A percentile compares a stretch with the other conserved stretches of the same genome.
Evolutionary conservation across 2,797 vertebrate genomes (phyloP).

Genomic region (Liasis olivaceus): DNA sequence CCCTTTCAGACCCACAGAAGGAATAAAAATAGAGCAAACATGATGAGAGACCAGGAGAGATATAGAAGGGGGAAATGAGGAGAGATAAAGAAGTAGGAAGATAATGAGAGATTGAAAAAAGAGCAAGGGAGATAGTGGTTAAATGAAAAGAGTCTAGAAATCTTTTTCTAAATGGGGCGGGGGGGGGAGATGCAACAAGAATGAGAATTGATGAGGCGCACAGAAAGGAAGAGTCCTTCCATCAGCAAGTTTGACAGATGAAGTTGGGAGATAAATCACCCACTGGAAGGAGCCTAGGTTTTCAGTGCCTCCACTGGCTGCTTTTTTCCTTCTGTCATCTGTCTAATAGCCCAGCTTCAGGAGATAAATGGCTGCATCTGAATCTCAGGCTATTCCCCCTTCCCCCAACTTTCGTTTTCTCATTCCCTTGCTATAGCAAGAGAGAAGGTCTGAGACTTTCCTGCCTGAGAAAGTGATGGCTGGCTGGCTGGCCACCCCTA

Average conservation of each 20-base stretch:
- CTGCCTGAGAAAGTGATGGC: background rate
- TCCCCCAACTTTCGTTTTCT: background rate
- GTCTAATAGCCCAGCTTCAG: slow-evolving; percentile 48
- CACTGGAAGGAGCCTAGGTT: slow-evolving; percentile 58
- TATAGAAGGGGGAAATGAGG: background rate
- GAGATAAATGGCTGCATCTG: slow-evolving; percentile 68
- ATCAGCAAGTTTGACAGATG: slow-evolving; percentile 74
- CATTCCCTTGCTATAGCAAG: slow-evolving; percentile 17
- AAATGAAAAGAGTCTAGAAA: slow-evolving; percentile 53
- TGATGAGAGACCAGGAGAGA: background rate
- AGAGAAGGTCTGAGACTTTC: slow-evolving; percentile 4
- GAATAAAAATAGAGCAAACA: background rate
- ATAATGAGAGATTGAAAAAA: background rate
- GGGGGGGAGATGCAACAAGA: slow-evolving; percentile 58
- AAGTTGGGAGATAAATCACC: slow-evolving; percentile 70
- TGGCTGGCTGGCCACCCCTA: background rate
- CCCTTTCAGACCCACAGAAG: background rate
- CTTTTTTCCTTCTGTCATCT: slow-evolving; percentile 67
- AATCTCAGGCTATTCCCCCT: slow-evolving; percentile 10
- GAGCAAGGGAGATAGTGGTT: slow-evolving; percentile 23
- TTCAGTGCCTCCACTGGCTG: slow-evolving; percentile 18
- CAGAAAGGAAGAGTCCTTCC: slow-evolving; percentile 70
- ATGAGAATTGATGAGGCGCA: slow-evolving; percentile 75
- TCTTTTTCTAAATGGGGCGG: slow-evolving; percentile 26
- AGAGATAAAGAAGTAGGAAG: background rate